Base-by-base conservation (phyloP, 1,140 invertebrate genomes). In the Chelonus insularis region DNA sequence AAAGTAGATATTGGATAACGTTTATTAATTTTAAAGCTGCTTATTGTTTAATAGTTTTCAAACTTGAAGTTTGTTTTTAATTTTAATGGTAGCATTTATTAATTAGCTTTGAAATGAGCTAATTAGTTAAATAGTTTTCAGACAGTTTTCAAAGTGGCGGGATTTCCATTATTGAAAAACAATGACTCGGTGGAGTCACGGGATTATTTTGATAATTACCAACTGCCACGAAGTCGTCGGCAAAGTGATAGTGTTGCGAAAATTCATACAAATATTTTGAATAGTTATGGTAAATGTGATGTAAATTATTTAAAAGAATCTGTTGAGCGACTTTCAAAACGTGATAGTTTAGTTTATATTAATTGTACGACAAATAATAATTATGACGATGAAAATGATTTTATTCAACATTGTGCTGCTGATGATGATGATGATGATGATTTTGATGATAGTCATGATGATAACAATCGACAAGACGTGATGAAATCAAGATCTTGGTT, bases 151-250 rank as follows among this genome's bases (percentile, higher is more conserved):
- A 72, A 70, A 52, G 71, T 74, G 72, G 72, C 70, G 72, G 69
- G 66, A 16, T 72, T 71, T 61, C 63, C 71, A 45, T 69, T 73
- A 51, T 65, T 71, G 48, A 54, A 66, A 47, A 72, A 68, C 62
- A 71, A 74, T 74, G 71, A 66, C 66, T 70, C 70, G 50, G 63
- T 70, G 67, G 69, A 70, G 65, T 62, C 66, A 25, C 50, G 63
- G 12, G 59, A 60, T 36, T 72, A 64, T 48, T 69, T 68, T 58
- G 67, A 62, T 57, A 65, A 72, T 34, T 63, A 60, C 11, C 47
- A 71, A 48, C 65, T 66, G 34, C 67, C 57, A 4, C 70, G 69
- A 29, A n/a, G n/a, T n/a, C n/a, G n/a, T n/a, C n/a, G n/a, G n/a
- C 64, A 67, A 12, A 60, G 63, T 3, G 63, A 67, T 6, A 39